Base-by-base conservation (phyloP, 2,797 vertebrate genomes). In the Coregonus ussuriensis region DNA sequence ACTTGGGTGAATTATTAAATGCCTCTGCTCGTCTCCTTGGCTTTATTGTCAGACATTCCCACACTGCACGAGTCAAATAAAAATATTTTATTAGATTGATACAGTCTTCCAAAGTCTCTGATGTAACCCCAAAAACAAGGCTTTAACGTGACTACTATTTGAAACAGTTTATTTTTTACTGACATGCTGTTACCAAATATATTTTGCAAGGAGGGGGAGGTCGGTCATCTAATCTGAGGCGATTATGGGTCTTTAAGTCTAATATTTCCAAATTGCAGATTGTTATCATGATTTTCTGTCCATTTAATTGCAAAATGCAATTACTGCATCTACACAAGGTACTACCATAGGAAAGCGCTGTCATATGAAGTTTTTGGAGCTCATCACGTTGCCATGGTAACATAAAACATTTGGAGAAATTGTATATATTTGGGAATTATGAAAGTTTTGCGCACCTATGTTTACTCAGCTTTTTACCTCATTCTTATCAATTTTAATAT, bases 1-100 rank as follows among this genome's bases (percentile, higher is more conserved):
- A 92, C 95, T 92, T 92, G 85, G 88, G 86, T 93, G 93, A 93
- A 93, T 93, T 94, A 94, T 94, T 91, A 91, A 93, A 94, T 71
- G 85, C 79, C 84, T 91, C 86, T 85, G 41, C 72, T 7, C 66
- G 80, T 76, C 77, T 87, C 77, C 74, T 74, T 81, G 74, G 85
- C 84, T 83, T 88, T 86, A 81, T 70, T 83, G 82, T 86, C 79
- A 80, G 78, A 80, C 67, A 74, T 82, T 71, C 71, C 41, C 69
- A 56, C 51, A 74, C 84, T 54, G 77, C 56, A 52, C 66, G 77
- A 81, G 83, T 77, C 80, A 77, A 65, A 78, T 56, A 68, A 71
- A 29, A 68, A 37, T 11, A n/a, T 76, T 86, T 85, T 70, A 33
- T 35, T 52, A 25, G 25, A 29, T 72, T 29, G 1, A n/a, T 53